Evolutionary conservation across 2,888 invertebrate species (phyloP), one percentile per base, ranked within the genome.

Genomic region (Andrena praecox): DNA sequence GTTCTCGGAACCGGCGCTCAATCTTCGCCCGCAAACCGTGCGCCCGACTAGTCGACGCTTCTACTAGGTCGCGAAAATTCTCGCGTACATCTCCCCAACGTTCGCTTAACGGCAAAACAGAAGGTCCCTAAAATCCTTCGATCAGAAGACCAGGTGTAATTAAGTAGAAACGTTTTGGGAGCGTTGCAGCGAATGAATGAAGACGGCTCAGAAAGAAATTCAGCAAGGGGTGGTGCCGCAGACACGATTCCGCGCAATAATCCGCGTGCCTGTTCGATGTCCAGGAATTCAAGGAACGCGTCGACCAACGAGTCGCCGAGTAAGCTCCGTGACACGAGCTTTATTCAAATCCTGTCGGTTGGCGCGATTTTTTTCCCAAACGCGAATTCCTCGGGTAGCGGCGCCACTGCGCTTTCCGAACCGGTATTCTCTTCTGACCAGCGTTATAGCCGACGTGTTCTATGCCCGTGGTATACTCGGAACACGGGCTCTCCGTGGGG

Each of bases 381-480:
- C 50, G 67, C 62, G 77, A 62, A 85, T 77, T 77, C 85, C 85
- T 67, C 63, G 63, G 31, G 68, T 85, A 87, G 84, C 87, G 86
- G 85, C 90, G 88, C 89, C 90, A 88, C 84, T 90, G 89, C 75
- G 85, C 86, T 88, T 81, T 83, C 86, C 82, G 88, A 89, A 90
- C 91, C 90, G 91, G 91, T 91, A 90, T 91, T 89, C 89, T 90
- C 89, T 90, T 90, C 87, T 79, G 86, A 71, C 85, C 87, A 87
- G 85, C 88, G 87, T 90, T 90, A 90, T 87, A 90, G 89, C 70
- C 80, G 60, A 80, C 78, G 59, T 56, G 56, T 59, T 83, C 83
- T 83, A 81, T 83, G 78, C 71, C 66, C 77, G 81, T 84, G 87
- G 84, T 86, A 68, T 84, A 79, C 86, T 78, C 74, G 77, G 72